Conservation (phyloP, 2,797 vertebrate genomes). For the Rachycentron canadum region DNA sequence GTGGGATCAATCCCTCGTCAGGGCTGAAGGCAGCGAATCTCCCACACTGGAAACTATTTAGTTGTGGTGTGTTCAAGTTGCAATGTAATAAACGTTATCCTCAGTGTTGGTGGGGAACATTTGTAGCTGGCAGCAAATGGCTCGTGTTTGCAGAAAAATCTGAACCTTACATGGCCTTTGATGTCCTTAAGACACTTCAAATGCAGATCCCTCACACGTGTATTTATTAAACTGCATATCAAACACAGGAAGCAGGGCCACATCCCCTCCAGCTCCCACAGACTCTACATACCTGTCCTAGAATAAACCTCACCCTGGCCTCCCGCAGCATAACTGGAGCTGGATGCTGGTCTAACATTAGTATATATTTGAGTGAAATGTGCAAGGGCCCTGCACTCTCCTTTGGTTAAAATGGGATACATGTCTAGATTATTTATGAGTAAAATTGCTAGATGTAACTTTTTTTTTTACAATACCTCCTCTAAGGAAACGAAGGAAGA, state of each 20-base stretch:
- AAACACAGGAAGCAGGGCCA: background rate
- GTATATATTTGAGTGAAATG: slow-evolving; percentile 66
- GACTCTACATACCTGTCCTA: slow-evolving; percentile 62
- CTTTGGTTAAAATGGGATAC: slow-evolving; percentile 54
- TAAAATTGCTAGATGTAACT: slow-evolving; percentile 24
- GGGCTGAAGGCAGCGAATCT: slow-evolving; percentile 30
- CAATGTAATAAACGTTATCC: slow-evolving; percentile 22
- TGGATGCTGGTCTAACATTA: slow-evolving; percentile 75
- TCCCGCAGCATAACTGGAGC: slow-evolving; percentile 26
- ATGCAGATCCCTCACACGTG: slow-evolving; percentile 1
- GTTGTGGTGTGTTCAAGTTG: slow-evolving; percentile 26
- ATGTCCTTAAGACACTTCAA: background rate
- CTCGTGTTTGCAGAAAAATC: background rate
- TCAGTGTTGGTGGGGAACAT: background rate
- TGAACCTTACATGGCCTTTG: background rate
- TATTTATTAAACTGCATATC: background rate
- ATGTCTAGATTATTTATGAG: slow-evolving; percentile 67
- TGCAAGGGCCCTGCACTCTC: slow-evolving; percentile 23
- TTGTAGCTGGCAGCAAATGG: slow-evolving; percentile 18
- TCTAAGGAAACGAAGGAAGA: slow-evolving; percentile 20
- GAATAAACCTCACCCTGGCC: slow-evolving; percentile 70
- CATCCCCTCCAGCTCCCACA: background rate
- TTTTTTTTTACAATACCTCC: slow-evolving; percentile 27
- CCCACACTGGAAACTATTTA: slow-evolving; percentile 64
- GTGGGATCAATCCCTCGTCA: slow-evolving; percentile 46